phyloP scores from a whole-genome alignment of 1,140 invertebrate species.

The Muscidifurax raptorellus region DNA sequence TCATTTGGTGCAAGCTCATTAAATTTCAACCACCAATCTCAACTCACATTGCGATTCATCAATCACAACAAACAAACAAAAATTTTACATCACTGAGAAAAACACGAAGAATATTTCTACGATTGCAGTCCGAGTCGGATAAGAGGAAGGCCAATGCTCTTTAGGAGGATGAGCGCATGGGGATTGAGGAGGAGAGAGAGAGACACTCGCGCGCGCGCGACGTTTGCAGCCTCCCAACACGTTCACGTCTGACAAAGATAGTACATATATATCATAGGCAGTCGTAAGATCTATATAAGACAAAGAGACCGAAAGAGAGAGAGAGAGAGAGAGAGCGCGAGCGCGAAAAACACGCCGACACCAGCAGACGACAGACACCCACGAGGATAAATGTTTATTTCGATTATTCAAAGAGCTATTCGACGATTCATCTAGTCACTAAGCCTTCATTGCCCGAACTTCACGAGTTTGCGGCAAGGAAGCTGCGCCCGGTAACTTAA shows the following conservation, averaged over 20 bases:
- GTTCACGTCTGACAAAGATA: background rate
- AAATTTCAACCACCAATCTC: background rate
- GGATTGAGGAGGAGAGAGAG: constrained; percentile 22
- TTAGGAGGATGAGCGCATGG: constrained; percentile 37
- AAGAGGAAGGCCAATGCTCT: constrained; percentile 54
- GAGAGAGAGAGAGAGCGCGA: background rate
- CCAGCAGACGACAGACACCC: background rate
- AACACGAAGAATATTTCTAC: constrained; percentile 49
- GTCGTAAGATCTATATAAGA: background rate
- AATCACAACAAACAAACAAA: constrained; percentile 3
- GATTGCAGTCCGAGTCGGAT: constrained; percentile 53
- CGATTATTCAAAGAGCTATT: constrained; percentile 53
- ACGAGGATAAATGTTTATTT: background rate
- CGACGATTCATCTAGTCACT: constrained; percentile 68
- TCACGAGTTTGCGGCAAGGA: constrained; percentile 57
- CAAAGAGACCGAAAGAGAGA: too few species aligned
- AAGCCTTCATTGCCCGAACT: constrained; percentile 62
- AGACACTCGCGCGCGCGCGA: constrained; percentile 18
- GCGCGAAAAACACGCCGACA: background rate
- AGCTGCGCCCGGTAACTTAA: constrained; percentile 62
- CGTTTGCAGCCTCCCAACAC: constrained; percentile 28
- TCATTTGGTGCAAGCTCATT: background rate
- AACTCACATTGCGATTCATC: background rate
- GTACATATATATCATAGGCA: background rate
- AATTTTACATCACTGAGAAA: constrained; percentile 35